phyloP scores from a whole-genome alignment of 2,888 invertebrate genomes.

The Galerucella nymphaeae region DNA sequence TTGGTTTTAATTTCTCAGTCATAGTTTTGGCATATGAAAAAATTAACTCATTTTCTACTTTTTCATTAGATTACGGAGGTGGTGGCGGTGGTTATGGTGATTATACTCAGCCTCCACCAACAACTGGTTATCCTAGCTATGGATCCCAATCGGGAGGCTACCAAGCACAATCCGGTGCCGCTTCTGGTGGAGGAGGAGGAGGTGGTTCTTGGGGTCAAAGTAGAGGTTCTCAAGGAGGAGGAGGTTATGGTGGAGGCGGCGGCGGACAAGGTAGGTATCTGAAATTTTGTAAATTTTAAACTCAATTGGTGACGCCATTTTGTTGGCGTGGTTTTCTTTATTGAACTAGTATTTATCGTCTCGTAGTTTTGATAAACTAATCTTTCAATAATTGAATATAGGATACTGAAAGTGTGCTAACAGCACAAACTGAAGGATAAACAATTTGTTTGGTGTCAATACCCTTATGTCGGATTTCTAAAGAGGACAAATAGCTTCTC shows the following conservation, averaged over 20 bases:
- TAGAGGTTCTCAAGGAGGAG: constrained; percentile 52
- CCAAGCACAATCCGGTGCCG: constrained; percentile 26
- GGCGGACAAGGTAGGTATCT: constrained; percentile 53
- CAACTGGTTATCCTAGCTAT: constrained; percentile 40
- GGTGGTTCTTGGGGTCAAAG: constrained; percentile 53
- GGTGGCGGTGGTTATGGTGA: constrained; percentile 45
- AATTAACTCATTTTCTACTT: neutral
- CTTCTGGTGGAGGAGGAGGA: constrained; percentile 41
- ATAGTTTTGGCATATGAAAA: constrained; percentile 13
- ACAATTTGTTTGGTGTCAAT: too few relatives aligned
- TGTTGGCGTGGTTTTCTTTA: constrained; percentile 9
- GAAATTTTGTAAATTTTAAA: neutral
- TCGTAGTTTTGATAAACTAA: neutral
- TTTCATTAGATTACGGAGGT: constrained; percentile 33
- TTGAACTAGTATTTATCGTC: neutral
- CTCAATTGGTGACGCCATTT: constrained; percentile 5
- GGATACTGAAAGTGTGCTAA: neutral
- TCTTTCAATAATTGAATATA: neutral
- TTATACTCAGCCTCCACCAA: constrained; percentile 52
- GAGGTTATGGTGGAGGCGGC: constrained; percentile 53
- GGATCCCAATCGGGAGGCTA: constrained; percentile 38
- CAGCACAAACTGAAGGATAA: too few relatives aligned
- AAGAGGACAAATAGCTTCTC: too few relatives aligned
- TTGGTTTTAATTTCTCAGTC: too few relatives aligned
- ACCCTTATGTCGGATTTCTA: too few relatives aligned